phyloP scores from a whole-genome alignment of 2,888 invertebrate species.

The Orthosia gracilis region DNA sequence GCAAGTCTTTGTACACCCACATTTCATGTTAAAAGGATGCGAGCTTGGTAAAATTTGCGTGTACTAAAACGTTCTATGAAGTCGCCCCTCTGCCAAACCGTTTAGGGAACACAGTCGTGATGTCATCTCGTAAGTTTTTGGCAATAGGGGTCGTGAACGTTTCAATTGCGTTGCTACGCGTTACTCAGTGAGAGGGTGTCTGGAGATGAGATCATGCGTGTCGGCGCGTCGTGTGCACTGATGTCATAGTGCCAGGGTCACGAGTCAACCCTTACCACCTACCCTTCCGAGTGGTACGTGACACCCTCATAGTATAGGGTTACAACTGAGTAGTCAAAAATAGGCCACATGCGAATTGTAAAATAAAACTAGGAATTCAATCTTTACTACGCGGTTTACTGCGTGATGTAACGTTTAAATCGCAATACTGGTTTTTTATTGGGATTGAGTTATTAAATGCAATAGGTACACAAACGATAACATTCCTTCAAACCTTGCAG shows the following conservation, averaged over 20 bases:
- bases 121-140: conserved; percentile 18
- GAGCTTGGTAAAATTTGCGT: not conserved
- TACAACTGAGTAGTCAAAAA: not conserved
- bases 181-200: conserved; percentile 3
- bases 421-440: conserved; percentile 1
- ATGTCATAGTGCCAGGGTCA: conserved; percentile 27
- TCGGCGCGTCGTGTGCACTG: conserved; percentile 37
- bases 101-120: conserved; percentile 2
- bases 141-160: not conserved
- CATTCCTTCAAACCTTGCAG: not conserved
- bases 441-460: conserved; percentile 11
- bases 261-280: conserved; percentile 17
- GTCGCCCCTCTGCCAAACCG: not conserved
- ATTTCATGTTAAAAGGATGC: not conserved
- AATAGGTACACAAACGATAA: conserved; percentile 18
- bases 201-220: conserved; percentile 39
- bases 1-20: not conserved
- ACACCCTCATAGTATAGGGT: not conserved
- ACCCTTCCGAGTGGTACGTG: not conserved
- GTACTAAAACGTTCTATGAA: not conserved
- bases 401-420: conserved; percentile 13
- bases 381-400: not conserved
- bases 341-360: not conserved
- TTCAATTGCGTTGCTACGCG: conserved; percentile 8
- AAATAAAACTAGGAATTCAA: not conserved